These are phyloP conservation scores for Sapayoa aenigma DNA, from an alignment of 2,113 vertebrate genomes.

Conservation along the genomic window DNA sequence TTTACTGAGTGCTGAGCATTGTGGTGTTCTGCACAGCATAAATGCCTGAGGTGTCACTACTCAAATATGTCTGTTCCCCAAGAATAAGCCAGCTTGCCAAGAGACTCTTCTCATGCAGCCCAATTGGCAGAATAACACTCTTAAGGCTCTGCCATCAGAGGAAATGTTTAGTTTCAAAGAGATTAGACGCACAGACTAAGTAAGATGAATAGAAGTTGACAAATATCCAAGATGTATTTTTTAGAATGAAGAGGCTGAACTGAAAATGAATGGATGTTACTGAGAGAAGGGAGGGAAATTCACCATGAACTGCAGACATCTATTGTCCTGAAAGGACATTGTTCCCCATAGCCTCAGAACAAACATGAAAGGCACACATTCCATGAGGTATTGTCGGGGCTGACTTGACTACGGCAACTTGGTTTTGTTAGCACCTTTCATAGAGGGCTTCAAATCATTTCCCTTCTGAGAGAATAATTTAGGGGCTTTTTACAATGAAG, in stretches of 20 bases:
- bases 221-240: constrained; percentile 52
- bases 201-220: constrained; percentile 38
- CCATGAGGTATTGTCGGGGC: not conserved
- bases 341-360: not conserved
- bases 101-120: not conserved
- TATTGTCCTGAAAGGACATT: not conserved
- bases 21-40: not conserved
- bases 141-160: not conserved
- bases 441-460: not conserved
- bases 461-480: not conserved
- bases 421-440: not conserved
- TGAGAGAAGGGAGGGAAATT: constrained; percentile 21
- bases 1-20: not conserved
- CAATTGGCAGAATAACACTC: not conserved
- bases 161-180: constrained; percentile 5
- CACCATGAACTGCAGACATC: not conserved
- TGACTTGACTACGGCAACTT: not conserved
- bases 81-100: not conserved
- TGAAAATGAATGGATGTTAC: constrained; percentile 51
- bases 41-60: not conserved
- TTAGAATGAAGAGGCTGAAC: constrained; percentile 13
- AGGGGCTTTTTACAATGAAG: not conserved
- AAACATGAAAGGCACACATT: not conserved
- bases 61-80: not conserved
- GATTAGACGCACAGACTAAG: constrained; percentile 19